A percentile compares a stretch with the other conserved stretches of the same genome.
Conservation (phyloP, 2,113 vertebrate genomes). For the Epinephelus moara region DNA sequence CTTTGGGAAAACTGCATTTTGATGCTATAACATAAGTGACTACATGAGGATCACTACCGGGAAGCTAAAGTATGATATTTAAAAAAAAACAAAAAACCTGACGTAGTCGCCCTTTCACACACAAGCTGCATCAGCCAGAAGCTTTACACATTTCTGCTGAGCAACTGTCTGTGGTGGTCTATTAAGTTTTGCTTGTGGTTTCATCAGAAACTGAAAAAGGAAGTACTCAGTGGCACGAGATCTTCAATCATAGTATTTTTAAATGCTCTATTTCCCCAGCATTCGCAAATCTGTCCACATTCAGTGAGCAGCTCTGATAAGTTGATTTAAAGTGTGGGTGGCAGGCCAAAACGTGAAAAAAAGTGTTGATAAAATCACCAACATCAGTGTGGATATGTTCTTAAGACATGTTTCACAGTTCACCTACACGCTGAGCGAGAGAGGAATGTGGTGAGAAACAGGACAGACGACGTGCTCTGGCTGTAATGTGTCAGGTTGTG, state of each 20-base stretch:
- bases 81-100: no score
- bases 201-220: neutral
- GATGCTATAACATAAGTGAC: no score
- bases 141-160: neutral
- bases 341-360: conserved; percentile 15
- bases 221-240: neutral
- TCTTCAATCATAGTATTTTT: neutral
- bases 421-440: conserved; percentile 8
- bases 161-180: neutral
- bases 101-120: neutral
- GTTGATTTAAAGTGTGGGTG: neutral
- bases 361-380: neutral
- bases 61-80: no score
- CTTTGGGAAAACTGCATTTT: no score
- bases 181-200: neutral
- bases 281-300: conserved; percentile 1
- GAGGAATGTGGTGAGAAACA: conserved; percentile 17
- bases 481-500: conserved; percentile 31
- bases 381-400: conserved; percentile 50
- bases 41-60: no score
- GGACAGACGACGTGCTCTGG: conserved; percentile 32
- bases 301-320: neutral
- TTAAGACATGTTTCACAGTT: conserved; percentile 31
- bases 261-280: neutral
- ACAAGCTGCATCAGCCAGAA: neutral